These are phyloP conservation scores for Albula glossodonta DNA, from an alignment of 2,113 vertebrate genomes.

Conservation along the genomic window DNA sequence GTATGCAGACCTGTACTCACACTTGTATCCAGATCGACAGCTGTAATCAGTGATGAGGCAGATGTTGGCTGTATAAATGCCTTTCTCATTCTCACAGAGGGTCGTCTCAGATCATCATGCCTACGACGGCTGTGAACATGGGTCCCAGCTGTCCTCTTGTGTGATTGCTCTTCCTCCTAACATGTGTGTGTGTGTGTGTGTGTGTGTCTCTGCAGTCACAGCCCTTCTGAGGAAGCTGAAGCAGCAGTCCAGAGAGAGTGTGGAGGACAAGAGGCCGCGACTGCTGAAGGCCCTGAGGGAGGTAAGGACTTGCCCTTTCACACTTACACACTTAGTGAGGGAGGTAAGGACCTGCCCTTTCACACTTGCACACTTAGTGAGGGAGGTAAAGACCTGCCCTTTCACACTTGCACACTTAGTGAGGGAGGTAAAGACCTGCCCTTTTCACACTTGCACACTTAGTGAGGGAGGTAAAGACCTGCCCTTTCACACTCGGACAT, in stretches of 20 bases:
- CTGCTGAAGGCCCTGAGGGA: slow-evolving; percentile 92
- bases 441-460: no score
- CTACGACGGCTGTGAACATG: no score
- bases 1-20: no score
- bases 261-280: slow-evolving; percentile 93
- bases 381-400: no score
- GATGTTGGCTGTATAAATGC: no score
- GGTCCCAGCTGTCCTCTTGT: background rate
- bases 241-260: slow-evolving; percentile 95
- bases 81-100: no score
- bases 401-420: background rate
- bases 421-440: background rate
- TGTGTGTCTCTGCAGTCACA: slow-evolving; percentile 73
- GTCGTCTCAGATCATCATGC: no score
- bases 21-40: no score
- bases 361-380: background rate
- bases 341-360: slow-evolving; percentile 73
- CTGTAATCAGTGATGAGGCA: no score
- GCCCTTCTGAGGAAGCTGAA: slow-evolving; percentile 93
- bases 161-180: background rate
- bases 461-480: no score
- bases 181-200: background rate
- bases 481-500: no score
- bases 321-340: slow-evolving; percentile 62
- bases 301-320: slow-evolving; percentile 64